Percentiles rank a stretch among this genome's conserved stretches.
These are phyloP conservation scores for Cyaniris semiargus DNA, from an alignment of 2,888 invertebrate genomes.

Conservation along the genomic window DNA sequence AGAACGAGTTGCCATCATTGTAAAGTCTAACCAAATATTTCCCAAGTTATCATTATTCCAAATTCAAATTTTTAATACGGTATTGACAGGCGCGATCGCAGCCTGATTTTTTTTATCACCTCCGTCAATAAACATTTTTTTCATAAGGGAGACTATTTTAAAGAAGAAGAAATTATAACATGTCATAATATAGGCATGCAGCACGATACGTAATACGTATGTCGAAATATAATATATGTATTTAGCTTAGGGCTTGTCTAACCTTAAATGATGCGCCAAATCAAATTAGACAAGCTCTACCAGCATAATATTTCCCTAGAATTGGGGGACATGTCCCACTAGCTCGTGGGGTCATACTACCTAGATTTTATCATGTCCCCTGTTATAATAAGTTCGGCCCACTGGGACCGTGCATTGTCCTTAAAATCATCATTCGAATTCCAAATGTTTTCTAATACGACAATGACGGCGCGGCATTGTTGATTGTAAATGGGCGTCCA, in stretches of 20 bases:
- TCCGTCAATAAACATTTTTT: neutral
- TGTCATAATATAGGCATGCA: too few species aligned
- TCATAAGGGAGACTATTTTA: too few species aligned
- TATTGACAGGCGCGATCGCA: neutral
- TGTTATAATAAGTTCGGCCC: neutral
- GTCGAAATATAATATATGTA: too few species aligned
- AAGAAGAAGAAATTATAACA: too few species aligned
- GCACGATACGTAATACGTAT: too few species aligned
- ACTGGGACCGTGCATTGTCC: neutral
- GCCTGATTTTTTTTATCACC: neutral
- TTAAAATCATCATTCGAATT: slow-evolving; percentile 6
- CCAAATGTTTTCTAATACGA: slow-evolving; percentile 4
- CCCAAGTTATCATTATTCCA: neutral
- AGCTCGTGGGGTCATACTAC: too few species aligned
- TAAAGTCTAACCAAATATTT: neutral
- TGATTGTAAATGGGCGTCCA: slow-evolving; percentile 30
- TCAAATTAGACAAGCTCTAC: too few species aligned
- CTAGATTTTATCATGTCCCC: neutral
- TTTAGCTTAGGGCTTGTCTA: too few species aligned
- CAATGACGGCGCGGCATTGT: slow-evolving; percentile 4
- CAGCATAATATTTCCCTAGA: too few species aligned
- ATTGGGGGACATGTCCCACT: too few species aligned
- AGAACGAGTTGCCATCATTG: neutral
- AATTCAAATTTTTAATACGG: neutral
- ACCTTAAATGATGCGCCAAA: too few species aligned